Evolutionary conservation across 2,888 invertebrate species (phyloP), one percentile per base, ranked within the genome.

Genomic region (Girardia tigrina): DNA sequence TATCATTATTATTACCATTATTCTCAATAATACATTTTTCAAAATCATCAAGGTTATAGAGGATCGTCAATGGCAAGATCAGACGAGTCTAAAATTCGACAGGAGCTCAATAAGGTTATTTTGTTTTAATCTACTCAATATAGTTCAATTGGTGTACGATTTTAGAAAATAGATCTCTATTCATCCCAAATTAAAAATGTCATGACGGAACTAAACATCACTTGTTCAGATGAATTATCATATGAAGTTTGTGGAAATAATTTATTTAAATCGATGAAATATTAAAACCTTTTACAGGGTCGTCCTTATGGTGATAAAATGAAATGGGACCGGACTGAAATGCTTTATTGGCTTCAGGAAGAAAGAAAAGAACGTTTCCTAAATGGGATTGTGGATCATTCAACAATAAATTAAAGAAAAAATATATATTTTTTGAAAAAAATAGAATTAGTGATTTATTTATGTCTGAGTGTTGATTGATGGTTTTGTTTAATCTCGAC

Each of bases 331-430:
- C 79, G 83, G 42, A 81, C 81, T 12, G 84, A 84, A 78, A 84
- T 84, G 84, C 77, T 84, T 28, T 82, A 83, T 77, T 84, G 83
- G 83, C 78, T 84, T 70, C 82, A 82, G 75, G 84, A 84, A 78
- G 84, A 84, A 76, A 75, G 84, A n/a, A 56, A 56, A 56, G 56
- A 56, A 23, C 56, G 56, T 8, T 56, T 4, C 2, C 8, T 56
- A 8, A 56, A 56, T 56, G 56, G 56, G 23, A n/a, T 56, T 20
- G 2, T 2, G n/a, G n/a, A 56, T 56, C 23, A 56, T 56, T 56
- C 23, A n/a, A 56, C 56, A 8, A 56, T 56, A 8, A 56, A n/a
- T 56, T 56, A 23, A 56, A 4, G n/a, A n/a, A n/a, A n/a, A n/a
- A n/a, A 6, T 2, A 56, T 12, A 20, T 56, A n/a, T 56, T 56